Conservation (phyloP, 2,888 invertebrate species). For the Allygus modestus region DNA sequence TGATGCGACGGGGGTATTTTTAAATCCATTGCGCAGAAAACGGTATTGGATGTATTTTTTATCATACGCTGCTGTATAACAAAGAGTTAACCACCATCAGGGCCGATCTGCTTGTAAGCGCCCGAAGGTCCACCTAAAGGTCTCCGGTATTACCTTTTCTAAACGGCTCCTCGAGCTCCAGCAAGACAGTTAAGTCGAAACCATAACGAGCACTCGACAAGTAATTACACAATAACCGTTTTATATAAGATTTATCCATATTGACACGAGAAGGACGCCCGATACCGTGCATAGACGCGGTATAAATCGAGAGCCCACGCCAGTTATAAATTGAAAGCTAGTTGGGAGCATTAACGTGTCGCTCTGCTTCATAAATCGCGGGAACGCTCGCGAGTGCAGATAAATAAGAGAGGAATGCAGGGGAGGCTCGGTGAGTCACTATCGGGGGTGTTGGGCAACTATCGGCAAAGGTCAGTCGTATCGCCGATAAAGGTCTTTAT, state of each 20-base stretch:
- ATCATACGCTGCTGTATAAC: too few species aligned
- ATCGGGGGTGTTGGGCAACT: not conserved
- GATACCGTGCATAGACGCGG: not conserved
- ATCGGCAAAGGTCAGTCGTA: slow-evolving; percentile 29
- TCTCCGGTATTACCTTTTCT: not conserved
- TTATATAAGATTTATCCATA: not conserved
- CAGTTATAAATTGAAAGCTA: slow-evolving; percentile 19
- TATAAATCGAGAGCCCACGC: slow-evolving; percentile 13
- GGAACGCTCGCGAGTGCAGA: not conserved
- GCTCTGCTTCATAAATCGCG: not conserved
- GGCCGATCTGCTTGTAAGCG: not conserved
- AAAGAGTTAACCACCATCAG: not conserved
- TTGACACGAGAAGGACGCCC: not conserved
- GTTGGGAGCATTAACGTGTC: slow-evolving; percentile 27
- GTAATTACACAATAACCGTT: not conserved
- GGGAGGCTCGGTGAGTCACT: not conserved
- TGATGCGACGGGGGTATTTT: too few species aligned
- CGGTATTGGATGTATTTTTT: too few species aligned
- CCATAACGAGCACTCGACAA: not conserved
- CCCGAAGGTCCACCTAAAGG: slow-evolving; percentile 1
- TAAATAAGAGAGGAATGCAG: not conserved
- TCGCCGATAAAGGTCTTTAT: slow-evolving; percentile 48
- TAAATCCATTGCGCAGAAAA: too few species aligned
- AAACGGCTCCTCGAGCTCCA: not conserved
- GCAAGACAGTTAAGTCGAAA: not conserved